These are phyloP conservation scores for Drosophila crucigera DNA, from an alignment of 2,888 invertebrate species.

Conservation along the genomic window DNA sequence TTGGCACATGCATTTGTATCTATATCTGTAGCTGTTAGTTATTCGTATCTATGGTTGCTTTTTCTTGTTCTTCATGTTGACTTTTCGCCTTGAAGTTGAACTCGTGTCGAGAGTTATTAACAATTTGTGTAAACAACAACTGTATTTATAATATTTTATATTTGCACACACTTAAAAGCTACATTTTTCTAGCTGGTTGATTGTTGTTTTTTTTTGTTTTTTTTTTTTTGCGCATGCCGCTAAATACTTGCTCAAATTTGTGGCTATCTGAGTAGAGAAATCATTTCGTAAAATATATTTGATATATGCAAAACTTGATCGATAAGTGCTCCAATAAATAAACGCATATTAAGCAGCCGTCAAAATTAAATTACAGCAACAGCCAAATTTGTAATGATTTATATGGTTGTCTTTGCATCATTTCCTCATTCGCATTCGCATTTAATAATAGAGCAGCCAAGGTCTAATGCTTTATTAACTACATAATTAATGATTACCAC, in stretches of 20 bases:
- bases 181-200: not conserved
- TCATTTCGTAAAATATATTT: not conserved
- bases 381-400: not conserved
- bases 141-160: conserved; percentile 27
- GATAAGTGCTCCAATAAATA: not conserved
- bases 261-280: not conserved
- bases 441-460: conserved; percentile 4
- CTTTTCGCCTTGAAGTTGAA: conserved; percentile 44
- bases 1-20: conserved; percentile 2
- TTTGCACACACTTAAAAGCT: conserved; percentile 34
- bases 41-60: conserved; percentile 9
- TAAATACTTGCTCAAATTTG: not conserved
- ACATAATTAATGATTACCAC: conserved; percentile 32
- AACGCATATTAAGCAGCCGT: not conserved
- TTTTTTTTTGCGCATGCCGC: not conserved
- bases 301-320: not conserved
- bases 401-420: not conserved
- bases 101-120: conserved; percentile 51
- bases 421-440: not conserved
- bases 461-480: conserved; percentile 11
- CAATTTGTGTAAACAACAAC: conserved; percentile 62
- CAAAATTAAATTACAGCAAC: not conserved
- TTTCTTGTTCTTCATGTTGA: conserved; percentile 41
- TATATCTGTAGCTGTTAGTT: conserved; percentile 16
- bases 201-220: too few relatives aligned